Percentiles rank a stretch among this genome's conserved stretches.
phyloP scores from a whole-genome alignment of 2,113 vertebrate genomes.

The Gorsachius goisagi region DNA sequence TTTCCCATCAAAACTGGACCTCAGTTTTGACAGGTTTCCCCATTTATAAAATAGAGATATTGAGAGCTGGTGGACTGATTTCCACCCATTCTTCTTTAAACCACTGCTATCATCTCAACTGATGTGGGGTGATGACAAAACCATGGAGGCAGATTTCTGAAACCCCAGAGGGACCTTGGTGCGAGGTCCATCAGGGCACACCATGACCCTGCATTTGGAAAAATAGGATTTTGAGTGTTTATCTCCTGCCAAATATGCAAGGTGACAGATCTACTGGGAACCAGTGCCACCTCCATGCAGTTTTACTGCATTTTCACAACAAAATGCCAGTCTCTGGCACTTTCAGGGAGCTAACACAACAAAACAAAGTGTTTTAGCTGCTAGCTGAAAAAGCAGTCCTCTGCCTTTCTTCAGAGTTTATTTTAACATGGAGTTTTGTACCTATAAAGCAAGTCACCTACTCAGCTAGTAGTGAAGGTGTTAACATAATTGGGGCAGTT shows the following conservation, averaged over 20 bases:
- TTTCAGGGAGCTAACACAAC: background rate
- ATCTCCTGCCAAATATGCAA: background rate
- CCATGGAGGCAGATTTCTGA: background rate
- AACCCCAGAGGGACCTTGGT: background rate
- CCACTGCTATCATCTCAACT: fast-evolving
- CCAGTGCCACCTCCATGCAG: background rate
- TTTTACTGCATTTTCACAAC: background rate
- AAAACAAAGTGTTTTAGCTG: background rate
- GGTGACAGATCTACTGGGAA: background rate
- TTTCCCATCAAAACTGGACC: background rate
- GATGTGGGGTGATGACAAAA: background rate
- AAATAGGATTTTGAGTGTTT: background rate
- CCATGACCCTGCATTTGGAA: background rate
- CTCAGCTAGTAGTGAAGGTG: background rate
- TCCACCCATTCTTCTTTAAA: background rate
- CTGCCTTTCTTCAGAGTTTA: background rate
- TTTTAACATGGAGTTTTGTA: background rate
- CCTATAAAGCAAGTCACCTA: background rate
- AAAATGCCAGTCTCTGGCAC: background rate
- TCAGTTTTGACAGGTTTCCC: background rate
- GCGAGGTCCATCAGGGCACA: background rate
- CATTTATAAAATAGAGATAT: background rate
- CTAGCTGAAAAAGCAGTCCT: background rate
- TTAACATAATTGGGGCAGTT: constrained; percentile 41
- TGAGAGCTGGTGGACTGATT: background rate